Evolutionary conservation across 2,797 vertebrate genomes (phyloP).

Genomic region (Pygocentrus nattereri): DNA sequence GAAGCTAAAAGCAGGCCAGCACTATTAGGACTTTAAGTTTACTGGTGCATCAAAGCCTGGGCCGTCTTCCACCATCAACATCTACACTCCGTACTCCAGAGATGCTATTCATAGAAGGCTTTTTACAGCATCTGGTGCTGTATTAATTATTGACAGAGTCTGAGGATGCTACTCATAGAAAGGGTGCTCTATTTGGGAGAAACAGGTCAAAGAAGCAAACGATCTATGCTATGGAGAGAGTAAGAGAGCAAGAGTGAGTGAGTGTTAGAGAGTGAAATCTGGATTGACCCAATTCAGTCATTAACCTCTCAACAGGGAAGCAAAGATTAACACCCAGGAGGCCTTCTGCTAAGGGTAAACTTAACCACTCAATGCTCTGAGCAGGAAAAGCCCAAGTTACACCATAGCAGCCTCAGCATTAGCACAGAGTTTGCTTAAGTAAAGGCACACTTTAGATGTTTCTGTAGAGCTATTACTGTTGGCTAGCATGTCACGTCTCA

Average conservation of each 20-base stretch:
- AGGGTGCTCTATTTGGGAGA: conserved; percentile 70
- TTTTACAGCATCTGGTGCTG: conserved; percentile 76
- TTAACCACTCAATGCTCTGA: background rate
- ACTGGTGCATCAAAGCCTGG: conserved; percentile 25
- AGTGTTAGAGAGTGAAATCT: conserved; percentile 12
- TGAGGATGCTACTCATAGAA: conserved; percentile 72
- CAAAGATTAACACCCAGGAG: conserved; percentile 3
- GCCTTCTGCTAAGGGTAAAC: conserved; percentile 2
- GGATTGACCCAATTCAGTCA: conserved; percentile 48
- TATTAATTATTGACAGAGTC: conserved; percentile 78
- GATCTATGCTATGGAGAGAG: conserved; percentile 33
- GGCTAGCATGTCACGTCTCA: no score
- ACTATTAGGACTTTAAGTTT: conserved; percentile 17
- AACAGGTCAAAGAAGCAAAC: conserved; percentile 71
- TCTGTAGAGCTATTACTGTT: no score
- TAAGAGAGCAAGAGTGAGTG: background rate
- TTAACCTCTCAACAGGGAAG: background rate
- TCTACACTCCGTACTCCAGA: conserved; percentile 1
- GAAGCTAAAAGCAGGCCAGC: conserved; percentile 27
- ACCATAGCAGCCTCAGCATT: no score
- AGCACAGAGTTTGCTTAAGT: no score
- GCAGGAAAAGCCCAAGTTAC: background rate
- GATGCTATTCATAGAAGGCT: background rate
- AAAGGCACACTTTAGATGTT: background rate
- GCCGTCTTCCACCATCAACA: background rate